Percentiles rank a stretch among this genome's conserved stretches.
phyloP scores from a whole-genome alignment of 2,113 vertebrate genomes.

The Rhizomys pruinosus region DNA sequence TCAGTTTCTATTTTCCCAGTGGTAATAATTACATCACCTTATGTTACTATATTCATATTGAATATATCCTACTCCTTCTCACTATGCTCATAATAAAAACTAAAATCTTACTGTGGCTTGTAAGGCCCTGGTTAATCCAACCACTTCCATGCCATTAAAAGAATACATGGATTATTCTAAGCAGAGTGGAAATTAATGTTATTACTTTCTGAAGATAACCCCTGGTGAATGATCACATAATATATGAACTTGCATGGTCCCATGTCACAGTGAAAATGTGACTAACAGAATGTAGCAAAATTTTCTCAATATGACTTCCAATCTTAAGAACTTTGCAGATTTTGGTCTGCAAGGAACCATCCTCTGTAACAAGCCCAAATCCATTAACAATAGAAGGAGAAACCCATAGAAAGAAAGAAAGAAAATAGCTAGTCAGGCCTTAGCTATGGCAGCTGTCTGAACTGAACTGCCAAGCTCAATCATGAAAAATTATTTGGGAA shows the following conservation, averaged over 20 bases:
- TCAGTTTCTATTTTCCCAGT: background rate
- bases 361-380: background rate
- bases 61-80: background rate
- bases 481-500: background rate
- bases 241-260: background rate
- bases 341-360: background rate
- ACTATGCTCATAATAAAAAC: background rate
- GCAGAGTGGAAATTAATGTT: background rate
- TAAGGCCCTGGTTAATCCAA: background rate
- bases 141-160: too few relatives aligned
- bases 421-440: background rate
- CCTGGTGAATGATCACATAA: background rate
- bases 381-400: background rate
- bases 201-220: background rate
- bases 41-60: background rate
- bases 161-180: background rate
- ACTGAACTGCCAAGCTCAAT: fast-evolving
- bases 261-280: background rate
- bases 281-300: background rate
- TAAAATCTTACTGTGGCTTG: background rate
- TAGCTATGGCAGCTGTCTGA: background rate
- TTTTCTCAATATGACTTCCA: background rate
- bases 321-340: background rate
- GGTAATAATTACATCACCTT: background rate
- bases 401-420: background rate